Base-by-base conservation (phyloP, 1,140 invertebrate species). In the Alviniconcha marisindica region DNA sequence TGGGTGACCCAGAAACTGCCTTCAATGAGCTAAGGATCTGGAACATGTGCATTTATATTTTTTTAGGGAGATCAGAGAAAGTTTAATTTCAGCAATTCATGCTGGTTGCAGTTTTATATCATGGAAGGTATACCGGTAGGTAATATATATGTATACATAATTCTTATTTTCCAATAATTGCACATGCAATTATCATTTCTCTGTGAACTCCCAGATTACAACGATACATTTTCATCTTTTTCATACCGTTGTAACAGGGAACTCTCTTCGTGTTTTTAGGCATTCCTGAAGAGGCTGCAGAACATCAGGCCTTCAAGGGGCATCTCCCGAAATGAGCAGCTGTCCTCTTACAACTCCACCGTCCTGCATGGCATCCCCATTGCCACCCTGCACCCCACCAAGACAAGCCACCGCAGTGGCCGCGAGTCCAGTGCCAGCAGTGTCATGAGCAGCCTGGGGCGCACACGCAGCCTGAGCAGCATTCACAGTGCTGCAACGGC, bases 241-340 rank as follows among this genome's bases (percentile, higher is more conserved):
- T n/a, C n/a, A n/a, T n/a, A n/a, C n/a, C n/a, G n/a, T n/a, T 63
- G 51, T 66, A n/a, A n/a, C n/a, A n/a, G n/a, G n/a, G n/a, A n/a
- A n/a, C n/a, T n/a, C n/a, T 80, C 84, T 86, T 84, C 44, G 56
- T 81, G 31, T 84, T 84, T 89, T 28, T 79, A 93, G 92, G 87
- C 88, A 76, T 83, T 93, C 31, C 73, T 93, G 63, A 86, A 88
- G 56, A 85, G 92, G 66, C 83, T 93, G 18, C 88, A 93, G 80
- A 87, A 88, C 14, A 84, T 90, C 14, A 90, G 89, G 73, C 86
- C 91, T 15, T 87, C 85, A 0, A 83, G 77, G 63, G 86, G 88
- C 14, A 86, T 92, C 54, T 87, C 85, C 12, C 71, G 89, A 5
- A 82, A 86, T 42, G 85, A 89, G n/a, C 89, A 90, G 71, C 84